Evolutionary conservation across 2,797 vertebrate genomes (phyloP), one percentile per base, ranked within the genome.

Genomic region (Ctenosaura bakeri): DNA sequence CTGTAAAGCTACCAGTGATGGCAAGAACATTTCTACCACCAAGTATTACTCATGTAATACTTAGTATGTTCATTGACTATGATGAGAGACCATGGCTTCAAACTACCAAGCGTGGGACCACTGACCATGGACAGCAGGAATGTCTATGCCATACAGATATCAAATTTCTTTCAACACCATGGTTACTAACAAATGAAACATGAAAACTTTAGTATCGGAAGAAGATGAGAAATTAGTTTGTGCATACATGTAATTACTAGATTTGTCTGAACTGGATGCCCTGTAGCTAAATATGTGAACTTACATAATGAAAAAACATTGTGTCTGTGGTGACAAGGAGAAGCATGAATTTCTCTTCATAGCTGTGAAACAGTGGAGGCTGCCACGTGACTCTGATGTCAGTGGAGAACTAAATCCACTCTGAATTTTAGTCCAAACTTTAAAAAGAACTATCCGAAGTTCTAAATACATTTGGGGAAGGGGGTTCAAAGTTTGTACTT

Each of bases 1-100:
- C 38, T 79, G 62, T 64, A 85, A 59, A 87, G 46, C 76, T 0
- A 0, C 76, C 42, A 74, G 0, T n/a, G 0, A 0, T 64, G 0
- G 0, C 50, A 6, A 86, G 83, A 90, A 92, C 66, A 73, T 78
- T 54, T 84, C 85, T 52, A 16, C 20, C 6, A 86, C 26, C 13
- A 71, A 56, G 2, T n/a, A n/a, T 3, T 46, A 38, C 52, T 73
- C 22, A 22, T 64, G 56, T 69, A n/a, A 81, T 56, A 56, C 69
- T 42, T 26, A n/a, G 6, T 76, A 46, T 52, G 59, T 59, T 38
- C 13, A 35, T 14, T 82, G 52, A 24, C 52, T 83, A 74, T 59
- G 18, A 42, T 56, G 78, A 26, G 35, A 62, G 6, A 64, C 20
- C 62, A 7, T 26, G 24, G 24, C 26, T 26, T 66, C 64, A 26